These are phyloP conservation scores for Platichthys flesus DNA, from an alignment of 2,113 vertebrate species.

Conservation along the genomic window DNA sequence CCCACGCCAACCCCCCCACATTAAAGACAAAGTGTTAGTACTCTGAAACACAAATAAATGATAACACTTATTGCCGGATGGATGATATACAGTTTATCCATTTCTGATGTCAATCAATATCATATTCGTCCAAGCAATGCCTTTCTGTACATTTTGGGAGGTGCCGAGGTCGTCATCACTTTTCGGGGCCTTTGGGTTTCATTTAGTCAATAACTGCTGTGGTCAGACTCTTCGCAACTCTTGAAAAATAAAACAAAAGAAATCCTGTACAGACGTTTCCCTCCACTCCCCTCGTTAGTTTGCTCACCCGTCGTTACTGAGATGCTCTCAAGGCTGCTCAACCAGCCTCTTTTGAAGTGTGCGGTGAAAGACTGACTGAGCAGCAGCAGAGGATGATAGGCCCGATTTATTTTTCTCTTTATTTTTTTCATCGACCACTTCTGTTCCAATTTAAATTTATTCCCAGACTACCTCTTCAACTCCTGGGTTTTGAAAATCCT, in stretches of 20 bases:
- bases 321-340: constrained; percentile 33
- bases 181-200: constrained; percentile 27
- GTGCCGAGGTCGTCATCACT: background rate
- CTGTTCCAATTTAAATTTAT: constrained; percentile 80
- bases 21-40: constrained; percentile 72
- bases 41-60: constrained; percentile 75
- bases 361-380: constrained; percentile 76
- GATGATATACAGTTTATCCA: constrained; percentile 66
- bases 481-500: constrained; percentile 70
- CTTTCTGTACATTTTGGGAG: constrained; percentile 63
- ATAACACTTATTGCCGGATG: constrained; percentile 82
- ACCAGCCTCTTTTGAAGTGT: constrained; percentile 51
- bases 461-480: constrained; percentile 19
- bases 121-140: constrained; percentile 43
- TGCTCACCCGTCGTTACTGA: constrained; percentile 20
- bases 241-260: constrained; percentile 41
- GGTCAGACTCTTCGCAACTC: constrained; percentile 26
- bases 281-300: background rate
- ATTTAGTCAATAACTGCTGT: constrained; percentile 30
- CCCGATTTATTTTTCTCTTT: constrained; percentile 80
- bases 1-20: background rate
- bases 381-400: constrained; percentile 82
- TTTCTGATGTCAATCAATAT: constrained; percentile 53
- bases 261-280: constrained; percentile 37
- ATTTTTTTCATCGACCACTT: constrained; percentile 79